Conservation (phyloP, 2,797 vertebrate species). For the Molossus alvarezi region DNA sequence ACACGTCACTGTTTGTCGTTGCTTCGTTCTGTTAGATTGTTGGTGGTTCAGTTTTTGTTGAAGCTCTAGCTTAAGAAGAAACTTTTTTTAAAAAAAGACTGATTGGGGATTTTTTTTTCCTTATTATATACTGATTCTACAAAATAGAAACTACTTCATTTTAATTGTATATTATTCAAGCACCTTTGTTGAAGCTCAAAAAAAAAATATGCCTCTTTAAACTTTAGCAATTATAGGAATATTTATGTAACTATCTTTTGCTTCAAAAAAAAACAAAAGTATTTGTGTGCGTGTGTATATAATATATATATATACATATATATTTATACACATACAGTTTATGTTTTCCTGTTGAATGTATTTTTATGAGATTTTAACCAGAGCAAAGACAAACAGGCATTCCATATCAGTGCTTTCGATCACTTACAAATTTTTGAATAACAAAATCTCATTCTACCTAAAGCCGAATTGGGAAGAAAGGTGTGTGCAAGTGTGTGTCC, state of each 20-base stretch:
- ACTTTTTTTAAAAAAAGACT: slow-evolving; percentile 86
- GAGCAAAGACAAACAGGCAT: slow-evolving; percentile 93
- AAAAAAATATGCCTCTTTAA: slow-evolving; percentile 93
- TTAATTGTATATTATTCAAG: slow-evolving; percentile 95
- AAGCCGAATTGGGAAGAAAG: slow-evolving; percentile 89
- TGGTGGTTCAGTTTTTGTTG: slow-evolving; percentile 89
- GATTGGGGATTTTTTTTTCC: slow-evolving; percentile 90
- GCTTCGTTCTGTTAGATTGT: slow-evolving; percentile 88
- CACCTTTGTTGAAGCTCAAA: slow-evolving; percentile 95
- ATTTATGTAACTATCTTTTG: slow-evolving; percentile 96
- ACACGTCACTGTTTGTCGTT: slow-evolving; percentile 86
- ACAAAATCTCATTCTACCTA: slow-evolving; percentile 93
- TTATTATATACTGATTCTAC: slow-evolving; percentile 93
- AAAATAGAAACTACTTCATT: slow-evolving; percentile 94
- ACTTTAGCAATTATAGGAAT: slow-evolving; percentile 95
- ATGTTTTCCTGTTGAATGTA: slow-evolving; percentile 96
- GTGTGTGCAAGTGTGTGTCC: slow-evolving; percentile 44
- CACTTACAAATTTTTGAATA: slow-evolving; percentile 89
- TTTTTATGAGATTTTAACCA: slow-evolving; percentile 95
- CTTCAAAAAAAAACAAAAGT: slow-evolving; percentile 92
- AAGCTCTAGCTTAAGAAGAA: slow-evolving; percentile 91
- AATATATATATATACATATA: slow-evolving; percentile 90
- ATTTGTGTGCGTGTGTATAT: slow-evolving; percentile 94
- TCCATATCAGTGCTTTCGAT: slow-evolving; percentile 92
- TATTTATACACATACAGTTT: slow-evolving; percentile 92